Evolutionary conservation across 2,797 vertebrate species (phyloP).

Genomic region (Spheniscus humboldti): DNA sequence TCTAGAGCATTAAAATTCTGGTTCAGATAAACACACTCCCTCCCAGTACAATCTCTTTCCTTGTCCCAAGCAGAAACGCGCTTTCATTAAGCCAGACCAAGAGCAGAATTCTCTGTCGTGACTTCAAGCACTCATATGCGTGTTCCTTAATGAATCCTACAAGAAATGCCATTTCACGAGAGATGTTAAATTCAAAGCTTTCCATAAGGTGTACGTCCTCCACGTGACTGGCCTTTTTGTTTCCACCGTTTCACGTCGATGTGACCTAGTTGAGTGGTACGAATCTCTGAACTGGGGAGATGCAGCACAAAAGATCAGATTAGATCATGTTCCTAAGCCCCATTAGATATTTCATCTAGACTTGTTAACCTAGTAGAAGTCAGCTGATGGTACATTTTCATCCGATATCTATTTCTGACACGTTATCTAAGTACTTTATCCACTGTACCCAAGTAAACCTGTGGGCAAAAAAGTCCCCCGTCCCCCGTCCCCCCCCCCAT

Average conservation of each 20-base stretch:
- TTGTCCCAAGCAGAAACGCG: background rate
- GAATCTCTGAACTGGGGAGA: background rate
- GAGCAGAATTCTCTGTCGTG: background rate
- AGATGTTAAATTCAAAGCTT: background rate
- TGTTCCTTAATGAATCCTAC: background rate
- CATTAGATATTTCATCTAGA: background rate
- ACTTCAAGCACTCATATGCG: background rate
- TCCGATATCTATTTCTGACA: background rate
- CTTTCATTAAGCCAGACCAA: background rate
- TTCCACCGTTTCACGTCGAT: background rate
- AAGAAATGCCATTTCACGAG: background rate
- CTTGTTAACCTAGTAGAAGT: background rate
- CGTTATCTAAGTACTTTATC: background rate
- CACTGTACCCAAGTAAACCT: background rate
- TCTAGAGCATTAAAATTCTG: background rate
- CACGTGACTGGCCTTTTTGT: background rate
- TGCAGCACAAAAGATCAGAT: background rate
- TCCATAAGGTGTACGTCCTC: background rate
- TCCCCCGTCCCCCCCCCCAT: accelerated
- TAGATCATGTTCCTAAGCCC: background rate
- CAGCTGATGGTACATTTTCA: background rate
- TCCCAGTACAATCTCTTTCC: background rate
- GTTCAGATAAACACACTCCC: slow-evolving; percentile 31
- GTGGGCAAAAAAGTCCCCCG: background rate
- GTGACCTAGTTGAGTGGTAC: background rate